Percentiles rank a stretch among this genome's conserved stretches.
Conservation (phyloP, 2,888 invertebrate species). For the Kuschelorhynchus macadamiae region DNA sequence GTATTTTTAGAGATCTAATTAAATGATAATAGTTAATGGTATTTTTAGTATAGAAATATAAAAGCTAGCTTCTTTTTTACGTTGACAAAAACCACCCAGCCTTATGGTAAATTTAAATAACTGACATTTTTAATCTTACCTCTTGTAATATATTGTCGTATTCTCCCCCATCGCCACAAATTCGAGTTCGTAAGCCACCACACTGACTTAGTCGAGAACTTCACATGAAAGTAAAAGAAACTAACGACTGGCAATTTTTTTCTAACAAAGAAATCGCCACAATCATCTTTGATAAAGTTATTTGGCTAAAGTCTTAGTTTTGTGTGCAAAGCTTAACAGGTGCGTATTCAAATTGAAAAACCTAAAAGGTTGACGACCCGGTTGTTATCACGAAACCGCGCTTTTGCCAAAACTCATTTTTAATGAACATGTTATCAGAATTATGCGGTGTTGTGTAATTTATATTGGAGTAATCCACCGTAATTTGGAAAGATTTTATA, state of each 20-base stretch:
- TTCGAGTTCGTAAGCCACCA: not conserved
- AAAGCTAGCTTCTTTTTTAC: too few relatives aligned
- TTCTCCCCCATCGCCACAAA: conserved; percentile 5
- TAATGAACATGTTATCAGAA: conserved; percentile 31
- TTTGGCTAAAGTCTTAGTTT: conserved; percentile 36
- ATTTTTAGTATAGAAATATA: too few relatives aligned
- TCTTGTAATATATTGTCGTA: conserved; percentile 20
- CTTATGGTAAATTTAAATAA: too few relatives aligned
- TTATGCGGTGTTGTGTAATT: conserved; percentile 12
- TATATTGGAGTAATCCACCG: conserved; percentile 2
- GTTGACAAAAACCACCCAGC: too few relatives aligned
- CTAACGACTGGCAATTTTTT: conserved; percentile 9
- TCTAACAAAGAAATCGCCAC: conserved; percentile 31
- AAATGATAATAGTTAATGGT: too few relatives aligned
- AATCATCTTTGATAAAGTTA: conserved; percentile 37
- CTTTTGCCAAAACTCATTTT: conserved; percentile 19
- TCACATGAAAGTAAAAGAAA: conserved; percentile 20
- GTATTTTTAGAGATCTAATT: too few relatives aligned
- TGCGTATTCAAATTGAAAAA: conserved; percentile 29
- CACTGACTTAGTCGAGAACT: conserved; percentile 10
- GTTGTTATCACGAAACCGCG: conserved; percentile 20
- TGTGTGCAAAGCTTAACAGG: conserved; percentile 39
- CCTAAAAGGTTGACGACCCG: conserved; percentile 32
- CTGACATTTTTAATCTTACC: too few relatives aligned
- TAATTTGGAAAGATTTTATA: not conserved